Evolutionary conservation across 2,113 vertebrate species (phyloP), one percentile per base, ranked within the genome.

Genomic region (Sardina pilchardus): DNA sequence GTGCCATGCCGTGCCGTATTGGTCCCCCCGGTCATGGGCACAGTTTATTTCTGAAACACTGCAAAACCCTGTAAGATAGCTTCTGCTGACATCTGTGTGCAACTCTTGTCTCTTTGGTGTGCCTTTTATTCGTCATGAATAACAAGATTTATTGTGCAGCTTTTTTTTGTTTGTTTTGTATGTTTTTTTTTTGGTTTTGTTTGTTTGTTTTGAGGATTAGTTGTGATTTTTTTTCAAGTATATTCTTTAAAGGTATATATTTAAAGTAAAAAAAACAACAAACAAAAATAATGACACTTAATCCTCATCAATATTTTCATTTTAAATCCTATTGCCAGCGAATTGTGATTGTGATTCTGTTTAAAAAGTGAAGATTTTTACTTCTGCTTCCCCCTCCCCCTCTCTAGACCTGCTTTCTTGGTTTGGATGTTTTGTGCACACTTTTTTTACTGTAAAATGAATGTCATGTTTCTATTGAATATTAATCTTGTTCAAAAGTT

Each of bases 401-500:
- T 75, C 78, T 86, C 87, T 86, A 90, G 71, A n/a, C 84, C 82
- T 71, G 56, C 82, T 86, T 86, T 85, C 36, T 39, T 71, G 71
- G 30, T 88, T 89, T 89, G 39, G 47, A 88, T 75, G 81, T 89
- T 90, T 88, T 88, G 83, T 89, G 91, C 83, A 85, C 63, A 85
- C 12, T 83, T 80, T 36, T 85, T 43, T 86, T 81, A 93, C 92
- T 94, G 94, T 95, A 92, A 94, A 92, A 93, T 94, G 87, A 95
- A 94, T 95, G 95, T 95, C 93, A 83, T 93, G 93, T 94, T 96
- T 95, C 91, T 94, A 94, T 94, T 93, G 87, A 92, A 95, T 94
- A 94, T 94, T 95, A 95, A 94, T 94, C 92, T 94, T 85, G 92
- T 94, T 93, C 92, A 90, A 92, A 90, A 92, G 83, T 89, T 82